phyloP scores from a whole-genome alignment of 1,140 invertebrate species.

The Gonioctena quinquepunctata region DNA sequence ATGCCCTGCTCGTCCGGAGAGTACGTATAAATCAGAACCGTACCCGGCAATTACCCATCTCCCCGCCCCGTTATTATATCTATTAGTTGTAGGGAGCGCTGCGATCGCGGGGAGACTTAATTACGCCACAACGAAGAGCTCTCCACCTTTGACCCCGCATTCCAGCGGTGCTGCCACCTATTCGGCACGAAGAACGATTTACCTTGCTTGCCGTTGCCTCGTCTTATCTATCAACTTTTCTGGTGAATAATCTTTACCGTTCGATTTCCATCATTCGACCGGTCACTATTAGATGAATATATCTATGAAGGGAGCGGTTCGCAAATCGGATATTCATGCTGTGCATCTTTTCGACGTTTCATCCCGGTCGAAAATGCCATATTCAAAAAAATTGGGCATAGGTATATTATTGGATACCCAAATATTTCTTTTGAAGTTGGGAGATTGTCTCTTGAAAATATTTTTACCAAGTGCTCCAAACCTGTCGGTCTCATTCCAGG shows the following conservation, averaged over 20 bases:
- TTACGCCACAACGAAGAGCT: conserved; percentile 51
- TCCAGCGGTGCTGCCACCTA: conserved; percentile 49
- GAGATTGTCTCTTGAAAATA: no score
- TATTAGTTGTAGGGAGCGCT: conserved; percentile 54
- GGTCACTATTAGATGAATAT: not conserved
- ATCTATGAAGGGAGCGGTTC: no score
- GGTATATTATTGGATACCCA: no score
- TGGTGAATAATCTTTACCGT: conserved; percentile 10
- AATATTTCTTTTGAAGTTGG: no score
- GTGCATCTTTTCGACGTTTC: no score
- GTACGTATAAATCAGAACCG: conserved; percentile 52
- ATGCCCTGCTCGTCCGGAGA: conserved; percentile 17
- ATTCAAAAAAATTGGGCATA: no score
- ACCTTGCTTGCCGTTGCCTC: conserved; percentile 1
- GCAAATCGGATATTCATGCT: no score
- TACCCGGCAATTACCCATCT: conserved; percentile 53
- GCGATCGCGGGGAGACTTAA: conserved; percentile 53
- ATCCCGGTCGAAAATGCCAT: no score
- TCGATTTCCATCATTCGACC: not conserved
- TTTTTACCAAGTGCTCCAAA: no score
- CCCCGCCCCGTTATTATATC: conserved; percentile 56
- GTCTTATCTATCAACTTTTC: conserved; percentile 10
- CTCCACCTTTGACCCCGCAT: conserved; percentile 54
- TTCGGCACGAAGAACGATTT: conserved; percentile 38
- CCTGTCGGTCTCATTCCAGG: no score